Base-by-base conservation (phyloP, 2,113 vertebrate species). In the Rhinolophus ferrumequinum region DNA sequence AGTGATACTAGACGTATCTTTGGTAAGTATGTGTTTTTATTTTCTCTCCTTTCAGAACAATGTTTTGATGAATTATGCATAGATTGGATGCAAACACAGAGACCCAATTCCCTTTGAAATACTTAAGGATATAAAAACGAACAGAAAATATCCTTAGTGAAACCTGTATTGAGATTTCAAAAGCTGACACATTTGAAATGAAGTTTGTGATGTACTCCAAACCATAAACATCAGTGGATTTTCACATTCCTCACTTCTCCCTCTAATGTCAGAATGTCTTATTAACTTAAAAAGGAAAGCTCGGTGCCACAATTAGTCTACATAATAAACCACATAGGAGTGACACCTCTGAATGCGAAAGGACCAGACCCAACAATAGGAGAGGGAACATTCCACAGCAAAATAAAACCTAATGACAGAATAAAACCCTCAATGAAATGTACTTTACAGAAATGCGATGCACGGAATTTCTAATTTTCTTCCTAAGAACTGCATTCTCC, bases 31-130 rank as follows among this genome's bases (percentile, higher is more conserved):
- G 58, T 82, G 38, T 81, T 86, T 94, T 89, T 85, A 54, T 96
- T 96, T 94, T 35, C 44, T 73, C 50, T 60, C 44, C 21, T 83
- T 81, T 76, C 69, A 44, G 62, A 94, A 90, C 62, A 62, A 83
- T 41, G 60, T 79, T 95, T 82, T 94, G 95, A 97, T 95, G 97
- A 96, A 97, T 93, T 97, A 95, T 90, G 70, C 75, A 95, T 82
- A 70, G 50, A 70, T 41, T 15, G 38, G 80, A 96, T 62, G 64
- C 75, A 96, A 95, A 91, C 72, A 60, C 47, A 86, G 33, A 92
- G 85, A 95, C 62, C 26, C 52, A 87, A 12, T 30, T 93, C 79
- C 58, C 75, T 90, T 66, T 93, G 92, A 98, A 94, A 93, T 75
- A 62, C 62, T 69, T 90, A 76, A 76, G 41, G 67, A 69, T 52